Evolutionary conservation across 2,113 vertebrate genomes (phyloP).

Genomic region (Syrrhaptes paradoxus): DNA sequence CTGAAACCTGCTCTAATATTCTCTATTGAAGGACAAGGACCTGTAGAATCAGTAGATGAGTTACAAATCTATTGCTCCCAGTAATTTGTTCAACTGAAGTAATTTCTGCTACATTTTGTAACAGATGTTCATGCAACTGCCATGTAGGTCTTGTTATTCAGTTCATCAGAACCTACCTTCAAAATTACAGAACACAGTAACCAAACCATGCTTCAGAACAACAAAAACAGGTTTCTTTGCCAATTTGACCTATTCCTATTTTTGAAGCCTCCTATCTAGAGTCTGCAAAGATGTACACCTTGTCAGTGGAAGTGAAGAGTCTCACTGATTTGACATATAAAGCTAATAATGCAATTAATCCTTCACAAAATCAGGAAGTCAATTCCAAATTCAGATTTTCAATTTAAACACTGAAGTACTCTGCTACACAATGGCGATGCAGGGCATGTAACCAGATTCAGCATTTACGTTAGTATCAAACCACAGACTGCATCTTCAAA

Average conservation of each 20-base stretch:
- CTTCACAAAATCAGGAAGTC: background rate
- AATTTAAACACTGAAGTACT: background rate
- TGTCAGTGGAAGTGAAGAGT: background rate
- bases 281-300: background rate
- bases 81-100: background rate
- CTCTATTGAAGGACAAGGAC: background rate
- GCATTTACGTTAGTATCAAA: background rate
- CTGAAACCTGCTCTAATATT: background rate
- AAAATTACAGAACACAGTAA: background rate
- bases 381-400: background rate
- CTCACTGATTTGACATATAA: background rate
- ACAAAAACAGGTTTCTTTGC: background rate
- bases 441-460: background rate
- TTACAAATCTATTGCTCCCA: background rate
- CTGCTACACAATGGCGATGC: background rate
- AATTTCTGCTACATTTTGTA: background rate
- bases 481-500: background rate
- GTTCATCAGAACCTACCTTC: background rate
- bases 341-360: background rate
- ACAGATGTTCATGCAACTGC: background rate
- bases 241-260: background rate
- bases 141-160: background rate
- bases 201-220: background rate
- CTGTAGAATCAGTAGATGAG: background rate
- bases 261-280: background rate